phyloP scores from a whole-genome alignment of 2,888 invertebrate species.

The Rotaria magnacalcarata region DNA sequence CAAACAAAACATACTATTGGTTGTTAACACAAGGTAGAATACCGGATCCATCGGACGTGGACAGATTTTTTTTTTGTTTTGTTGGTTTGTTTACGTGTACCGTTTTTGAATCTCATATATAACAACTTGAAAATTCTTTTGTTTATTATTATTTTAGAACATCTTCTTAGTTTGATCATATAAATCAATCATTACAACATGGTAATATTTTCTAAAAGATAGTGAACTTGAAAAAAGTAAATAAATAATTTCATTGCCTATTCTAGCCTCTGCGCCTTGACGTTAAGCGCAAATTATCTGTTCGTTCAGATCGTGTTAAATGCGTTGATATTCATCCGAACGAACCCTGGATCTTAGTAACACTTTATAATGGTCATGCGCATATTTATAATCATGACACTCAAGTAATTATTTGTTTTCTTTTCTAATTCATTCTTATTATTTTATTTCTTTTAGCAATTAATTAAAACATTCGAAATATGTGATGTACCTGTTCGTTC shows the following conservation, averaged over 20 bases:
- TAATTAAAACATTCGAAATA: constrained; percentile 66
- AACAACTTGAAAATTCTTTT: neutral
- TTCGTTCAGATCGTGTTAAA: constrained; percentile 95
- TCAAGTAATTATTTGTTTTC: constrained; percentile 62
- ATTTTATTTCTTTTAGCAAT: constrained; percentile 53
- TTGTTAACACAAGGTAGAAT: neutral
- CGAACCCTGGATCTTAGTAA: constrained; percentile 97
- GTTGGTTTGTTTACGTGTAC: constrained; percentile 26
- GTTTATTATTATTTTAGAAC: neutral
- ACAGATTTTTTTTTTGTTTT: neutral
- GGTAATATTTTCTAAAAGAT: neutral
- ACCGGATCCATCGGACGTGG: constrained; percentile 20
- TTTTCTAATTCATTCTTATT: neutral
- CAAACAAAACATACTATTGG: neutral
- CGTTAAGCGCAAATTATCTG: constrained; percentile 92
- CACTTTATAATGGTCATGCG: constrained; percentile 95
- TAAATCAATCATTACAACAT: neutral
- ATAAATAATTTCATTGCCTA: neutral
- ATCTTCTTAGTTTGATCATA: neutral
- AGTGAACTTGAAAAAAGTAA: too few relatives aligned
- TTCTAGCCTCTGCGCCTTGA: constrained; percentile 82
- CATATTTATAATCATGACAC: constrained; percentile 99
- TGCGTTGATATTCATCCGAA: constrained; percentile 92
- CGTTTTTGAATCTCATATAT: neutral
- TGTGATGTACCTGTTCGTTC: constrained; percentile 89